Evolutionary conservation across 2,113 vertebrate species (phyloP).

Genomic region (Mus spicilegus): DNA sequence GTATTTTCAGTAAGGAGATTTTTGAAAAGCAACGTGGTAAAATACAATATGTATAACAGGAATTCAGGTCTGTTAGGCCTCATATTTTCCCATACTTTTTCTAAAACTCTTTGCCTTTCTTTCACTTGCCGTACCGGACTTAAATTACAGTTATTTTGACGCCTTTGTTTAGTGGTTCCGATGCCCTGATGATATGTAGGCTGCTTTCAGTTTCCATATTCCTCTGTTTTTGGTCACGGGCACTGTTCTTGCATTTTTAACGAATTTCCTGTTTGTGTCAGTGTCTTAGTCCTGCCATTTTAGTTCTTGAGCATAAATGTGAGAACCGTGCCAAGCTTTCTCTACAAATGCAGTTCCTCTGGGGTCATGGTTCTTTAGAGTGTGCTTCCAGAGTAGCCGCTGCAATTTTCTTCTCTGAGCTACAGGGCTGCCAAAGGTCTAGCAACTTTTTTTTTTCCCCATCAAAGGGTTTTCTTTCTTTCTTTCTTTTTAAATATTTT

Average conservation of each 20-base stretch:
- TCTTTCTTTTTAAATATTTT: too few relatives aligned
- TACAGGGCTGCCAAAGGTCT: neutral
- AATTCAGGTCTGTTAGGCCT: neutral
- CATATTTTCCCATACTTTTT: neutral
- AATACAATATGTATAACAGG: neutral
- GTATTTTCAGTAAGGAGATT: neutral
- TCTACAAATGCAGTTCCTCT: conserved; percentile 7
- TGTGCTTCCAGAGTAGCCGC: neutral
- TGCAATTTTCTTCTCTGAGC: neutral
- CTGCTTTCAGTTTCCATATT: neutral
- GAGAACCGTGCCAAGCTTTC: neutral
- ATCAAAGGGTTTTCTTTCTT: too few relatives aligned
- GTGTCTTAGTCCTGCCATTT: neutral
- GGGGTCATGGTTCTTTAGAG: neutral
- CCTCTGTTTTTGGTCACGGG: neutral
- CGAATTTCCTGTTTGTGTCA: neutral
- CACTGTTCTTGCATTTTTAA: neutral
- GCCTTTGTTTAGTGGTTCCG: neutral
- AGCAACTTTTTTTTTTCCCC: neutral
- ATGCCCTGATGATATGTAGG: neutral
- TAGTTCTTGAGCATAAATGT: neutral
- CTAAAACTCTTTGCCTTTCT: neutral
- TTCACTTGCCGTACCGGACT: neutral
- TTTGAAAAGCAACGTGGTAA: neutral
- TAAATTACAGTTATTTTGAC: conserved; percentile 2